A percentile compares a stretch with the other conserved stretches of the same genome.
Conservation (phyloP, 1,140 invertebrate genomes). For the Drosophila kurseongensis region DNA sequence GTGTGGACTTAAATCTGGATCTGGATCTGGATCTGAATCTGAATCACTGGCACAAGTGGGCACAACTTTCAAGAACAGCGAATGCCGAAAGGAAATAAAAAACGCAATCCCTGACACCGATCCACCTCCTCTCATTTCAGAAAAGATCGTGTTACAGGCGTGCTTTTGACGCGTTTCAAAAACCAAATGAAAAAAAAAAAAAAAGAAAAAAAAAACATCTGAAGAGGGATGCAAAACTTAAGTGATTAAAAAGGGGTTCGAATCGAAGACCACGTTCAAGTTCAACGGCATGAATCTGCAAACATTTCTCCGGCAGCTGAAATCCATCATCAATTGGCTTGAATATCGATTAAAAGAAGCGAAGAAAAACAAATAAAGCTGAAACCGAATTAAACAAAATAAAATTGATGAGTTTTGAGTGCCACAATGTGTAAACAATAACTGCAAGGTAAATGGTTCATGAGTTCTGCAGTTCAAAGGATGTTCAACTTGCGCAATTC, state of each 20-base stretch:
- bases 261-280: background rate
- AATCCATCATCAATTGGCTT: constrained; percentile 7
- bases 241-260: constrained; percentile 9
- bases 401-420: constrained; percentile 4
- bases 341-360: constrained; percentile 1
- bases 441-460: background rate
- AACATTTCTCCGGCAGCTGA: background rate
- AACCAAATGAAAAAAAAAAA: background rate
- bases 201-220: background rate
- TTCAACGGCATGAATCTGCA: background rate
- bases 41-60: constrained; percentile 14
- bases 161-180: constrained; percentile 39
- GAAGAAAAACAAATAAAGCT: background rate
- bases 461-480: background rate
- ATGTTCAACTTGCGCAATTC: background rate
- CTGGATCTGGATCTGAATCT: background rate
- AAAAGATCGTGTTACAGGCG: constrained; percentile 39
- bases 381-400: background rate
- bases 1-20: background rate
- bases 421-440: background rate
- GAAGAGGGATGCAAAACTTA: constrained; percentile 20
- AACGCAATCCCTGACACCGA: constrained; percentile 9
- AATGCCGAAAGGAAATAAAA: background rate
- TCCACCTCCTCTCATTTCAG: background rate
- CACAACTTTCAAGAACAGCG: constrained; percentile 3